Evolutionary conservation across 2,113 vertebrate species (phyloP), one percentile per base, ranked within the genome.

Genomic region (Cairina moschata): DNA sequence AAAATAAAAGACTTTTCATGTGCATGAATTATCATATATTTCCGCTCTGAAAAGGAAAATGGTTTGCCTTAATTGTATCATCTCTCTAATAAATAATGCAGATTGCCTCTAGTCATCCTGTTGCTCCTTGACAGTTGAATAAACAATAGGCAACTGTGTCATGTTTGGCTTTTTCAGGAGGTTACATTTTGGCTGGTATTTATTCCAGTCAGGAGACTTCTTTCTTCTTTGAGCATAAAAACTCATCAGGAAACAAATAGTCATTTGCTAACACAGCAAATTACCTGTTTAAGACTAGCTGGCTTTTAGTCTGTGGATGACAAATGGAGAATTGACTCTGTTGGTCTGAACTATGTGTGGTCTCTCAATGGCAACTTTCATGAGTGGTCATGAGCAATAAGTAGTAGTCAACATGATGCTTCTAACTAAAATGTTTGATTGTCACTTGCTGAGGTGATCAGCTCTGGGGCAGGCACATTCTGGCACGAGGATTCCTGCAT

Each of bases 61-160:
- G 1, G 4, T 59, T 90, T 88, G 28, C 29, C 71, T 73, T 75
- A 92, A 31, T 81, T 75, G 13, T 90, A 55, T 46, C 81, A 16
- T 71, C 29, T 91, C 71, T 32, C 55, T 93, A 60, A 72, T 83
- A 91, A 93, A 94, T 67, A 83, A 83, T 40, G 40, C 50, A 95
- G 62, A 13, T 80, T 75, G 21, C 62, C 66, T 95, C 31, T 28
- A 59, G 68, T 74, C 48, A 88, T 68, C 26, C 38, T 16, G 2
- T 66, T 92, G 56, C 52, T 83, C 44, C 40, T 46, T 90, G 66
- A 58, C 36, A 77, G 22, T 15, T 84, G 55, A 93, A 82, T 52
- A 83, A 65, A 86, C 68, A 83, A 86, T 15, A 91, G 23, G 15
- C 25, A 95, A 29, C 31, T 34, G 10, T 26, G 26, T 76, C 5